Base-by-base conservation (phyloP, 2,888 invertebrate species). In the Drosophila nr. fundita region DNA sequence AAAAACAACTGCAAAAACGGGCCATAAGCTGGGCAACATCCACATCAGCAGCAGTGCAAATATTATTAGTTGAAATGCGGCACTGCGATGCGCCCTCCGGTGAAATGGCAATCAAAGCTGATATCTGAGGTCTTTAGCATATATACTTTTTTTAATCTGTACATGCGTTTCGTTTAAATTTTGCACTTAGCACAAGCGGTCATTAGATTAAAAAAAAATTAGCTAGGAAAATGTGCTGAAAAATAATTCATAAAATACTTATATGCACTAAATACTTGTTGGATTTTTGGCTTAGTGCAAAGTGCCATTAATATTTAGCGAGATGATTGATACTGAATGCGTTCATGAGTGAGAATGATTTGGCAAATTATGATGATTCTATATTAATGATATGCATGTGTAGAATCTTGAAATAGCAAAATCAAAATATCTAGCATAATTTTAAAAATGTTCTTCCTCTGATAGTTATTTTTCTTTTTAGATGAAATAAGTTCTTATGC, bases 121-220 rank as follows among this genome's bases (percentile, higher is more conserved):
- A 75, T 82, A 85, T 86, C 86, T 77, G 72, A 73, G 61, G 87
- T 87, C 87, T 80, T 89, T 80, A 85, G 80, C 76, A 80, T 59
- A 64, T 76, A 75, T 78, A 11, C 10, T 83, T 76, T 45, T 27
- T 27, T 55, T 3, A 30, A 13, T 13, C 2, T n/a, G 27, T n/a
- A 36, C 4, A 18, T 27, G 54, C 61, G 64, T 65, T 68, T 65
- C 42, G 36, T 48, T 60, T 27, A 36, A 48, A 49, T 49, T 48
- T 24, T 24, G 54, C 18, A 11, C 48, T 24, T 24, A 38, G 38
- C 50, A 24, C 49, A 48, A 42, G 54, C 63, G 65, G 64, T 59
- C 65, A 79, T 65, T 52, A 21, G 36, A 66, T 55, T 62, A 38
- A 55, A 50, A 45, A 66, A 49, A 52, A 62, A 21, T n/a, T n/a